Base-by-base conservation (phyloP, 2,888 invertebrate genomes). In the Andrena flavipes region DNA sequence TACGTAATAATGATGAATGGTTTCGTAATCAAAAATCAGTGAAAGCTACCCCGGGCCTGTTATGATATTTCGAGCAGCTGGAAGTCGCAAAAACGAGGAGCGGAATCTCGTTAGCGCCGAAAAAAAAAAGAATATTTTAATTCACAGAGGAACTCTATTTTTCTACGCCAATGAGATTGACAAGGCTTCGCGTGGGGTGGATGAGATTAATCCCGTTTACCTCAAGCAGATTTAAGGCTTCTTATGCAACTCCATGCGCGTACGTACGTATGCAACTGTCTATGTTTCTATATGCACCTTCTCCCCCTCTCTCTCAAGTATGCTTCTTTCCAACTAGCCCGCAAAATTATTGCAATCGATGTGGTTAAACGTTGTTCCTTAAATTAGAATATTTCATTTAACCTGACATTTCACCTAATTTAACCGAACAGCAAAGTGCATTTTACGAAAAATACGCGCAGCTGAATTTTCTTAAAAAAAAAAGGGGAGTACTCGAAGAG, bases 181-280 rank as follows among this genome's bases (percentile, higher is more conserved):
- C 91, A 91, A 89, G 93, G 94, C 93, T 93, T 94, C 93, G 85
- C 85, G 89, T 88, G 89, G 90, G 91, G 91, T 88, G 89, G 91
- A 90, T 88, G 90, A 91, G 92, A 94, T 94, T 93, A 94, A 93
- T 94, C 94, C 93, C 92, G 92, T 93, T 94, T 94, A 92, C 93
- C 87, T 89, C 89, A 87, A 84, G 92, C 92, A 92, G 90, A 90
- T 91, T 92, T 92, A 92, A 89, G 94, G 93, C 93, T 94, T 94
- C 94, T 89, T 90, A 90, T 92, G 92, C 92, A 92, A 92, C 91
- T 92, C 88, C 91, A 91, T 87, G 90, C 86, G 88, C 84, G 83
- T 89, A 88, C 85, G 73, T 83, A 83, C 69, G 79, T 76, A 84
- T 84, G 78, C 77, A 80, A 76, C 84, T 84, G 54, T 72, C 81